phyloP scores from a whole-genome alignment of 2,888 invertebrate species.

The Agonopterix alstromeriana region DNA sequence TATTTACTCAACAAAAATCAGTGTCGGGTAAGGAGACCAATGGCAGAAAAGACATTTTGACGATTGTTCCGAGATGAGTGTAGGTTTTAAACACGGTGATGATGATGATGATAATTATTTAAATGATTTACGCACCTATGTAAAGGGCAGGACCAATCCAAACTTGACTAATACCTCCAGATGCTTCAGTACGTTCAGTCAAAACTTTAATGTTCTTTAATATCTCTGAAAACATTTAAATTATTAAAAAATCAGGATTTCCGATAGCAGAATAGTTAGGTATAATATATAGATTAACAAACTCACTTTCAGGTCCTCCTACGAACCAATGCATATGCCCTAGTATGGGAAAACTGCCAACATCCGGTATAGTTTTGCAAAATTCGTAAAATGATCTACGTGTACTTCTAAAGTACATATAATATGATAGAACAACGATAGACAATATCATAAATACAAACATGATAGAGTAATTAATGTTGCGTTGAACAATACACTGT shows the following conservation, averaged over 20 bases:
- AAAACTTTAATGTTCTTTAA: constrained; percentile 36
- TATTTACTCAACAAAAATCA: too few species aligned
- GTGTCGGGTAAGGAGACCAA: too few species aligned
- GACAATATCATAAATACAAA: constrained; percentile 31
- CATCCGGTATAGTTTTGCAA: constrained; percentile 31
- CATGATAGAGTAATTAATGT: constrained; percentile 24
- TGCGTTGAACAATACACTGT: too few species aligned
- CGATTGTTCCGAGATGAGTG: too few species aligned
- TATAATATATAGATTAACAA: not conserved
- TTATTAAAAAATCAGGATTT: not conserved
- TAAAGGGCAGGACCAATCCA: constrained; percentile 57
- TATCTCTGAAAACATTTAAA: constrained; percentile 29
- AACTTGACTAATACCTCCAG: constrained; percentile 31
- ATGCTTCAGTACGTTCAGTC: constrained; percentile 20
- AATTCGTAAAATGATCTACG: constrained; percentile 42
- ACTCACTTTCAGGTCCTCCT: constrained; percentile 56
- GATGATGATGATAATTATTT: not conserved
- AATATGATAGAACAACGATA: constrained; percentile 29
- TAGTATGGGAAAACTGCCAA: constrained; percentile 40
- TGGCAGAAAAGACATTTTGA: too few species aligned
- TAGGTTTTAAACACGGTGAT: too few species aligned
- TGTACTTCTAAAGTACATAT: constrained; percentile 35
- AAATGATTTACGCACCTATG: not conserved
- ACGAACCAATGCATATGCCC: constrained; percentile 58
- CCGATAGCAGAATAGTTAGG: not conserved